Evolutionary conservation across 2,113 vertebrate species (phyloP).

Genomic region (Boulengeromyrus knoepffleri): DNA sequence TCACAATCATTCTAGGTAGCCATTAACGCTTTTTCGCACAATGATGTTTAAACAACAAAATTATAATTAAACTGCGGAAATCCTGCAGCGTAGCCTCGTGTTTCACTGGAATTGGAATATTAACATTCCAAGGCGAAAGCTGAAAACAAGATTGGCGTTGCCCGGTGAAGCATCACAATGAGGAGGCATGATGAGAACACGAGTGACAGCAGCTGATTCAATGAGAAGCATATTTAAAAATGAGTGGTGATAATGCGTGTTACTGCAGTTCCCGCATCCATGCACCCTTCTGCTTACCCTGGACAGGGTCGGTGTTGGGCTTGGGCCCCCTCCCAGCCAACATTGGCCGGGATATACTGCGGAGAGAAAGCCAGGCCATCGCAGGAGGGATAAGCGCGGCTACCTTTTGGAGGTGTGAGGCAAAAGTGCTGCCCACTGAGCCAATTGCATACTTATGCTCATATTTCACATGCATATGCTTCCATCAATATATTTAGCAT

Average conservation of each 20-base stretch:
- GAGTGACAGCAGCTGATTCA: neutral
- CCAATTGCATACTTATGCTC: neutral
- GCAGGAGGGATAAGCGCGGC: neutral
- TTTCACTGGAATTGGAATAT: neutral
- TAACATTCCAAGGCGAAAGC: neutral
- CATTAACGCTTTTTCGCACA: neutral
- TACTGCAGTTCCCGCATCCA: neutral
- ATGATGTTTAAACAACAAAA: neutral
- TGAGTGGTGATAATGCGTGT: neutral
- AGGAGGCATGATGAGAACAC: neutral
- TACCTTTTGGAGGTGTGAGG: neutral
- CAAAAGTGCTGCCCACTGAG: neutral
- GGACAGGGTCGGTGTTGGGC: neutral
- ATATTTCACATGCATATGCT: neutral
- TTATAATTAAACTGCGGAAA: neutral
- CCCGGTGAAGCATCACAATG: neutral
- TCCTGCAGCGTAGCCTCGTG: neutral
- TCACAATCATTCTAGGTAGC: neutral
- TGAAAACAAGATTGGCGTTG: neutral
- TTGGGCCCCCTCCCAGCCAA: neutral
- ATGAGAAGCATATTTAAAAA: neutral
- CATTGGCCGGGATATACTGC: neutral
- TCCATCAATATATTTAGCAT: neutral
- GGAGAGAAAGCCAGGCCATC: neutral
- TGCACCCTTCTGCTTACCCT: neutral